Base-by-base conservation (phyloP, 2,797 vertebrate genomes). In the Rhinoraja longicauda region DNA sequence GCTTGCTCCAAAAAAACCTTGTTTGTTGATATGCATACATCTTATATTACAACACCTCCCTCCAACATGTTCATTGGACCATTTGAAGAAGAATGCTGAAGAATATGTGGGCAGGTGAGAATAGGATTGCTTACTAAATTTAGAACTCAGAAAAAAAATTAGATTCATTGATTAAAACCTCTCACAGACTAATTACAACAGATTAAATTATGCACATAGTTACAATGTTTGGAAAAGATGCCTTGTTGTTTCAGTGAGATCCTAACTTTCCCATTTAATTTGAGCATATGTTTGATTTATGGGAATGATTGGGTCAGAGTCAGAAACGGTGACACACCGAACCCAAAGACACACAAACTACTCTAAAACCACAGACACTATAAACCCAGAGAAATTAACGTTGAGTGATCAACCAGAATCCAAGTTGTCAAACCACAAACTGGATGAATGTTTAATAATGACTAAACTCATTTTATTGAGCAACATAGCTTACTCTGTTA, bases 281-380 rank as follows among this genome's bases (percentile, higher is more conserved):
- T 67, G 17, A 64, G 59, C n/a, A 88, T 67, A 24, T 36, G 26
- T 29, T 17, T 24, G 26, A 84, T 84, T 84, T 59, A 9, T 75
- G 15, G 17, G 81, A 9, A 24, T 24, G 79, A 78, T 26, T 77
- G 36, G 78, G 78, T 1, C 5, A 19, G 79, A 45, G 15, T 26
- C 45, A 12, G 7, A 84, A 45, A 59, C 19, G 1, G 39, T 32
- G 67, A 45, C 36, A 67, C 82, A 29, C 45, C 12, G 9, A 90
- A 67, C 7, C 13, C 59, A 36, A 75, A 32, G 70, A 73, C 53
- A 59, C 2, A n/a, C 90, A 92, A 91, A 73, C 24, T 39, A 26
- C 26, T 91, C 90, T 73, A 86, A 88, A 88, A 62, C 59, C 88
- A n/a, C 45, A n/a, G 62, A 67, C 17, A 67, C n/a, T 21, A 67